phyloP scores from a whole-genome alignment of 2,113 vertebrate species.

The Rhea americana region DNA sequence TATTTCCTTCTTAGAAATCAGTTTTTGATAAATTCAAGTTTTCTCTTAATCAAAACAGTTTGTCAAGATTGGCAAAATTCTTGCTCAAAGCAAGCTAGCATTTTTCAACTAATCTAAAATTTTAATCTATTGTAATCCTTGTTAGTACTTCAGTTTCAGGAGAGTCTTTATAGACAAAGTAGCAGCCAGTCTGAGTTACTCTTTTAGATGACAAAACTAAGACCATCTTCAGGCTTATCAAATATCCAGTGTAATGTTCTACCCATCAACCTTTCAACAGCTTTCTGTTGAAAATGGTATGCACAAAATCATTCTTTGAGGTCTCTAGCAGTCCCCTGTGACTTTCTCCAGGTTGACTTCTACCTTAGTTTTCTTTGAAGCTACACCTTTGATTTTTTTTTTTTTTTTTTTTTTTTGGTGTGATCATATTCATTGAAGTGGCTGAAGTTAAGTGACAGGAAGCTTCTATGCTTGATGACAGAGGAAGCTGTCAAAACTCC shows the following conservation, averaged over 20 bases:
- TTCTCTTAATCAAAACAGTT: neutral
- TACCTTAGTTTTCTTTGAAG: constrained; percentile 51
- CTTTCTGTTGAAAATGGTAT: constrained; percentile 16
- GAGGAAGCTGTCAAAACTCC: constrained; percentile 26
- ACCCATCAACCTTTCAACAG: constrained; percentile 29
- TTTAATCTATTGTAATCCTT: neutral
- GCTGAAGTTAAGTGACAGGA: too few relatives aligned
- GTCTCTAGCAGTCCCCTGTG: neutral
- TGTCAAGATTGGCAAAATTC: neutral
- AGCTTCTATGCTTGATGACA: neutral
- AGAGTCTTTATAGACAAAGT: neutral
- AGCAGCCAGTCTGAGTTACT: neutral
- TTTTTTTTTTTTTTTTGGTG: neutral
- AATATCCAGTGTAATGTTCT: neutral
- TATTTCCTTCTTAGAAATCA: neutral
- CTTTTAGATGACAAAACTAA: neutral
- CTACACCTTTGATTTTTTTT: constrained; percentile 20
- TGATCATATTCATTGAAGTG: neutral
- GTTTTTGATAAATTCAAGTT: neutral
- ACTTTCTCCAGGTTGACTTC: constrained; percentile 17
- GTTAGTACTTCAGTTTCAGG: neutral
- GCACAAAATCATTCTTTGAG: neutral
- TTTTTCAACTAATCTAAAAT: neutral
- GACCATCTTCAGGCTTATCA: neutral
- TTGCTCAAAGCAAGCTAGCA: neutral